Evolutionary conservation across 2,797 vertebrate genomes (phyloP).

Genomic region (Rousettus madagascariensis): DNA sequence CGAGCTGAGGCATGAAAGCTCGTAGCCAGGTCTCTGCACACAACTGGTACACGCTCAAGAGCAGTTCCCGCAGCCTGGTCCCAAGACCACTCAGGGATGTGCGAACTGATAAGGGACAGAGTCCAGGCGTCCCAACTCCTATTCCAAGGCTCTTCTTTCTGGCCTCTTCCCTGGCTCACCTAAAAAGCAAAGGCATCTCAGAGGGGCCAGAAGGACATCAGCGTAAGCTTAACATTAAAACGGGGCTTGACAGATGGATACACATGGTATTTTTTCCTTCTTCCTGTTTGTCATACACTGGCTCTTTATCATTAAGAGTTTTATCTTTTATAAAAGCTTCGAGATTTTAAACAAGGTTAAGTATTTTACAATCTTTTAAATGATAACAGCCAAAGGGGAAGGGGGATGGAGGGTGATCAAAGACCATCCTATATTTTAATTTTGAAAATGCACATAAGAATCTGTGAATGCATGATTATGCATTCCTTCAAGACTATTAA

Average conservation of each 20-base stretch:
- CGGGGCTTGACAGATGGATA: background rate
- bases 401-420: background rate
- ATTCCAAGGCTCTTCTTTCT: background rate
- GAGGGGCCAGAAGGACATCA: background rate
- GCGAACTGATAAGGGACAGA: background rate
- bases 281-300: background rate
- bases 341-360: background rate
- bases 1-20: background rate
- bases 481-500: background rate
- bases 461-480: background rate
- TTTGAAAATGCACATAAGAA: slow-evolving; percentile 29
- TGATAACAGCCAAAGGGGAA: background rate
- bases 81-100: background rate
- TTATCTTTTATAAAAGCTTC: background rate
- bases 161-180: background rate
- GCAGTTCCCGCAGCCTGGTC: background rate
- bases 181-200: background rate
- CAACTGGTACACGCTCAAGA: rapidly evolving
- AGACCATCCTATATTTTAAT: background rate
- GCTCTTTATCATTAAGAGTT: background rate
- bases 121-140: background rate
- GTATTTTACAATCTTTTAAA: background rate
- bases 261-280: background rate
- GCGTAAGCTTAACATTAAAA: background rate
- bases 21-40: background rate